A percentile compares a stretch with the other conserved stretches of the same genome.
These are phyloP conservation scores for Ectemnius cavifrons DNA, from an alignment of 2,888 invertebrate species.

Conservation along the genomic window DNA sequence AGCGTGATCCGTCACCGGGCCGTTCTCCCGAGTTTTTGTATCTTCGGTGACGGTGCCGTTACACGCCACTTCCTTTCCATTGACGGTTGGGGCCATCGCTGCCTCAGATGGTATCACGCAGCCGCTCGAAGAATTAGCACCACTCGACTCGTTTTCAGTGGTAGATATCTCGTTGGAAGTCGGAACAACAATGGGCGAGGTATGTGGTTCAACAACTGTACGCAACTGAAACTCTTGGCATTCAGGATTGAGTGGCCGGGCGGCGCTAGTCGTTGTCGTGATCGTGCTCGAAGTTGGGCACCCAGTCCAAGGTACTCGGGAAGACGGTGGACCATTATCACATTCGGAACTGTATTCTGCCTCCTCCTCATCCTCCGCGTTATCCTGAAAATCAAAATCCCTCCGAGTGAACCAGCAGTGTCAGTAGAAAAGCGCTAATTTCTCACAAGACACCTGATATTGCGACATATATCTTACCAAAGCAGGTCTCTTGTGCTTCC, in stretches of 20 bases:
- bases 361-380: conserved; percentile 66
- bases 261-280: conserved; percentile 47
- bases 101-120: conserved; percentile 10
- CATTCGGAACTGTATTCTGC: conserved; percentile 72
- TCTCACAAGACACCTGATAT: neutral
- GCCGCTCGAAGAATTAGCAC: neutral
- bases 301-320: conserved; percentile 64
- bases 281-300: conserved; percentile 38
- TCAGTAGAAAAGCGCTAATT: conserved; percentile 4
- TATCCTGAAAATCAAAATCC: neutral
- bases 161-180: conserved; percentile 27
- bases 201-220: conserved; percentile 22
- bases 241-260: conserved; percentile 72
- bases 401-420: neutral
- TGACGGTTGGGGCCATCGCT: conserved; percentile 8
- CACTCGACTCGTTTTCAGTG: conserved; percentile 13
- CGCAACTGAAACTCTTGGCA: conserved; percentile 73
- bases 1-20: conserved; percentile 5
- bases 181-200: conserved; percentile 16
- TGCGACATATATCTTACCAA: conserved; percentile 56
- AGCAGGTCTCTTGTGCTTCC: conserved; percentile 72
- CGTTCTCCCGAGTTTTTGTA: conserved; percentile 18
- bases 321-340: conserved; percentile 64
- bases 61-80: conserved; percentile 22
- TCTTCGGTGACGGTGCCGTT: conserved; percentile 33